Conservation (phyloP, 1,140 invertebrate genomes). For the Pseudomyrmex dendroicus region DNA sequence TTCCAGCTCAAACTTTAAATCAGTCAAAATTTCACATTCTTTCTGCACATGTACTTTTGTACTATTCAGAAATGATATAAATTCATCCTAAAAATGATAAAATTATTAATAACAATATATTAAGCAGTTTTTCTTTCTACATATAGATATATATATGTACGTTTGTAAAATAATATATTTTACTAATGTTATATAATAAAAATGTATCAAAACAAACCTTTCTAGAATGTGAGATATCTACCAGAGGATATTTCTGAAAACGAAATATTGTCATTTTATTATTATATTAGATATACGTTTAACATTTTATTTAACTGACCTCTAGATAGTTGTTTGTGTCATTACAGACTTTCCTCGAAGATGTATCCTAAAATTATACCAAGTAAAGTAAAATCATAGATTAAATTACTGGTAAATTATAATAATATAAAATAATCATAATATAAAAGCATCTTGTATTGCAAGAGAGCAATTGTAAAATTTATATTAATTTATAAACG, state of each 20-base stretch:
- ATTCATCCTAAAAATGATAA: constrained; percentile 69
- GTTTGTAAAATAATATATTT: not conserved
- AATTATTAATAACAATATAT: constrained; percentile 8
- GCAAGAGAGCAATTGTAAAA: not conserved
- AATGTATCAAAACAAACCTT: constrained; percentile 8
- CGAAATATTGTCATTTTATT: constrained; percentile 7
- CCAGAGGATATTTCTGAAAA: constrained; percentile 11
- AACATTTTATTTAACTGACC: constrained; percentile 46
- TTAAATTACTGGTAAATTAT: not conserved
- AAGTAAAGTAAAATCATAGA: constrained; percentile 8
- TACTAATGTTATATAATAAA: too few species aligned
- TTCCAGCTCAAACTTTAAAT: constrained; percentile 71
- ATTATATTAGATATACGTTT: not conserved
- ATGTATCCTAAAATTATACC: constrained; percentile 57
- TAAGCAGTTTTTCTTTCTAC: not conserved
- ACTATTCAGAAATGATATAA: constrained; percentile 68
- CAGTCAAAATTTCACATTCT: constrained; percentile 69
- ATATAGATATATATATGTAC: constrained; percentile 8
- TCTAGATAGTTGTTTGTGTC: constrained; percentile 36
- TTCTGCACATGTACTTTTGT: constrained; percentile 71
- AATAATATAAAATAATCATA: not conserved
- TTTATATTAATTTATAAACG: constrained; percentile 27
- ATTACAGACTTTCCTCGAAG: constrained; percentile 19
- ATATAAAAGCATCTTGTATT: not conserved
- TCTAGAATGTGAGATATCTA: constrained; percentile 25